Evolutionary conservation across 2,888 invertebrate genomes (phyloP).

Genomic region (Caenorhabditis panamensis): DNA sequence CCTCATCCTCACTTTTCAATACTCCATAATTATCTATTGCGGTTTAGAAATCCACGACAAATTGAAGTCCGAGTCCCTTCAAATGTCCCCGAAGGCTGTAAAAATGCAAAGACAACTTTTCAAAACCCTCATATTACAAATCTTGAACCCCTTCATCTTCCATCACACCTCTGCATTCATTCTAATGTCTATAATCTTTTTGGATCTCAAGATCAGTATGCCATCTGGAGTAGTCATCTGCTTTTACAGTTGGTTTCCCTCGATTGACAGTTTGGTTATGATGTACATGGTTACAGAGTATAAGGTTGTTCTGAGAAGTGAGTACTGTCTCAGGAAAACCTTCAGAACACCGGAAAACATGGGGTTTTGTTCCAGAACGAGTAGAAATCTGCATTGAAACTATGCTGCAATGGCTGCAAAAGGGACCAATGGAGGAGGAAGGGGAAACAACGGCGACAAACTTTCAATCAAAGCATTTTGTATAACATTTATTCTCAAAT

Average conservation of each 20-base stretch:
- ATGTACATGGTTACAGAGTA: slow-evolving; percentile 18
- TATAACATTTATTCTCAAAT: no score
- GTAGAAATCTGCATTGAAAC: no score
- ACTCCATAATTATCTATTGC: neutral
- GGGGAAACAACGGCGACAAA: no score
- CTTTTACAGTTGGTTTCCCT: slow-evolving; percentile 7
- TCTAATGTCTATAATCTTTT: neutral
- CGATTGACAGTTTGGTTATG: slow-evolving; percentile 5
- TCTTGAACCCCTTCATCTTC: neutral
- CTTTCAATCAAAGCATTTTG: no score
- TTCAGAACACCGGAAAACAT: no score
- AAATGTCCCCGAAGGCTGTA: neutral
- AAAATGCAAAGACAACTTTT: slow-evolving; percentile 27
- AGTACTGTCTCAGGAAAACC: no score
- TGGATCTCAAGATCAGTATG: neutral
- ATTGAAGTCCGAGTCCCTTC: neutral
- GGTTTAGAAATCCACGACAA: neutral
- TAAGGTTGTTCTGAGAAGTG: neutral
- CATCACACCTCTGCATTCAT: neutral
- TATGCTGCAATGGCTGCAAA: no score
- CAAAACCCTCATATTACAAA: slow-evolving; percentile 28
- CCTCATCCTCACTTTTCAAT: neutral
- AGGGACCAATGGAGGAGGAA: no score
- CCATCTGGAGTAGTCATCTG: neutral
- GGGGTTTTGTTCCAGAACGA: no score